Conservation (phyloP, 2,113 vertebrate genomes). For the Forbesichthys agassizii region DNA sequence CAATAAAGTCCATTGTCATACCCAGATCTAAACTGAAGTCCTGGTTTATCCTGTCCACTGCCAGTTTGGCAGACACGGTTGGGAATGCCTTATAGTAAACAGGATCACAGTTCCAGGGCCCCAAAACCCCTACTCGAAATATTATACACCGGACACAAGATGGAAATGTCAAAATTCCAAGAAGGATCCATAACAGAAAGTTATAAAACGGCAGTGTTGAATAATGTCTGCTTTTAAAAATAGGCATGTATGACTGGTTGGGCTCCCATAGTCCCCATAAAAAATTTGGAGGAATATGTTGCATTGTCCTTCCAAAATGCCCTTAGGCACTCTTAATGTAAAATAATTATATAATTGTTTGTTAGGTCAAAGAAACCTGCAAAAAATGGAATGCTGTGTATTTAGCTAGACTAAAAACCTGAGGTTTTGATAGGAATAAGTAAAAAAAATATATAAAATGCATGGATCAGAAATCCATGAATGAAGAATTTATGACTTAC, state of each 20-base stretch:
- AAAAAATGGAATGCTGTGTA: slow-evolving; percentile 10
- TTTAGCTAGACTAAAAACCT: neutral
- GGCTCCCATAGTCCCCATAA: slow-evolving; percentile 59
- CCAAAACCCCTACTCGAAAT: slow-evolving; percentile 87
- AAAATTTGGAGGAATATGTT: slow-evolving; percentile 64
- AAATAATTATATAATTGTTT: slow-evolving; percentile 44
- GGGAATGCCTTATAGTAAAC: slow-evolving; percentile 84
- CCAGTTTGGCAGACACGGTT: slow-evolving; percentile 78
- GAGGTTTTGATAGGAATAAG: neutral
- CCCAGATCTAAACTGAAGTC: slow-evolving; percentile 78
- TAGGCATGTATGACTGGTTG: slow-evolving; percentile 44
- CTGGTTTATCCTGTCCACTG: slow-evolving; percentile 79
- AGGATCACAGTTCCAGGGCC: slow-evolving; percentile 88
- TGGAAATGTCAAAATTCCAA: slow-evolving; percentile 74
- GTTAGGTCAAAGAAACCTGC: slow-evolving; percentile 37
- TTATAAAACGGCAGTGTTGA: slow-evolving; percentile 53
- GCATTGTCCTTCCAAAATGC: slow-evolving; percentile 76
- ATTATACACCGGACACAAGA: slow-evolving; percentile 70
- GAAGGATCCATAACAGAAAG: slow-evolving; percentile 67
- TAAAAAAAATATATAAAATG: neutral
- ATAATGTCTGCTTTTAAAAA: slow-evolving; percentile 45
- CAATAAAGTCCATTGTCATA: slow-evolving; percentile 79
- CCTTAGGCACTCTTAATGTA: slow-evolving; percentile 36
- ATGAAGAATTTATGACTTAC: slow-evolving; percentile 36
- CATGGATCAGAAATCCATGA: neutral